Evolutionary conservation across 2,888 invertebrate genomes (phyloP).

Genomic region (Aphidoletes aphidimyza): DNA sequence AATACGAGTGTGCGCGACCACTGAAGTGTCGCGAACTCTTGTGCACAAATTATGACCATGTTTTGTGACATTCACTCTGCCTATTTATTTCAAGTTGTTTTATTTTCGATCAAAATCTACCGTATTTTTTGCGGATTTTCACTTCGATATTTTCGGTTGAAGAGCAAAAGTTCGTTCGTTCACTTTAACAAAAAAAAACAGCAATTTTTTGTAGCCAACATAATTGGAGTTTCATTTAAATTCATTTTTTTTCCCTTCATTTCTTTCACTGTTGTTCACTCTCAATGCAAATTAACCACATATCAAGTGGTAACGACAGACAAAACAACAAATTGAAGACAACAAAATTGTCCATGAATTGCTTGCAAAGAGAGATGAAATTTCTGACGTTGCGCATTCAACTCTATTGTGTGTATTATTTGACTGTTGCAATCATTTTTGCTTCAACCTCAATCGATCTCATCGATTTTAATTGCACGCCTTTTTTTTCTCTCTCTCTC

Average conservation of each 20-base stretch:
- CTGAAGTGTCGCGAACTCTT: background rate
- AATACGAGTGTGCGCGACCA: background rate
- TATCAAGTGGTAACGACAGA: background rate
- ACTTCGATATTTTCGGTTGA: background rate
- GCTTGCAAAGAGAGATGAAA: background rate
- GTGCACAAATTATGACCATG: conserved; percentile 1
- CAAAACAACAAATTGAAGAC: background rate
- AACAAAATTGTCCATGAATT: conserved; percentile 12
- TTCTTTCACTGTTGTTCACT: background rate
- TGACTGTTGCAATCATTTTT: conserved; percentile 23
- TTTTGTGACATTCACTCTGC: conserved; percentile 22
- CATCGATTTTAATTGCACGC: conserved; percentile 52
- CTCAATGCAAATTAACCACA: conserved; percentile 15
- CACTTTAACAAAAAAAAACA: background rate
- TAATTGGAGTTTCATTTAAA: conserved; percentile 10
- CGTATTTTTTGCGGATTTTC: conserved; percentile 2
- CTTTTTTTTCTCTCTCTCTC: background rate
- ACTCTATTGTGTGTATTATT: background rate
- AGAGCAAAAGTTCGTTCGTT: background rate
- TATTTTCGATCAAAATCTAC: background rate
- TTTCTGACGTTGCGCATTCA: conserved; percentile 24
- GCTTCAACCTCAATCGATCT: conserved; percentile 39
- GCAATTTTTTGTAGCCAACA: background rate
- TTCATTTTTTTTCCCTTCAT: background rate
- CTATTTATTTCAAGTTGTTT: conserved; percentile 21